Evolutionary conservation across 23 tunicate genomes (phyloP).

Genomic region (Ascidia mentula): DNA sequence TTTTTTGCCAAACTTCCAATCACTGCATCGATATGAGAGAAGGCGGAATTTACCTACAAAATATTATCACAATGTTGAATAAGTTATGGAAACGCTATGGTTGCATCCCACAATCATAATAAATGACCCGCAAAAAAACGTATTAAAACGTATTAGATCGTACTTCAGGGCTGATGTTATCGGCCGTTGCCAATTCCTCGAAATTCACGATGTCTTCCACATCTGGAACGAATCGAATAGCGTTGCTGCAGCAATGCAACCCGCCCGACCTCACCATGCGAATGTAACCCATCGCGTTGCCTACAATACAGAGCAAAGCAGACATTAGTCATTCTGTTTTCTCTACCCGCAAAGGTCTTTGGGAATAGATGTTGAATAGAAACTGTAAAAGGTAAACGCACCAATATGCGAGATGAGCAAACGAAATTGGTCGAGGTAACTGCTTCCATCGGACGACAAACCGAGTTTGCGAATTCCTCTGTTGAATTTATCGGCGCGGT

Average conservation of each 20-base stretch:
- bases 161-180: constrained; percentile 70
- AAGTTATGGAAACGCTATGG: neutral
- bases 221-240: constrained; percentile 85
- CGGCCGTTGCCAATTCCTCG: constrained; percentile 74
- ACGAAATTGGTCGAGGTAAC: constrained; percentile 83
- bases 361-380: no score
- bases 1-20: constrained; percentile 70
- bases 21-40: constrained; percentile 70
- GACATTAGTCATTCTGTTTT: no score
- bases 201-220: constrained; percentile 85
- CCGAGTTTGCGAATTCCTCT: constrained; percentile 85
- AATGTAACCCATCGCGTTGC: constrained; percentile 94
- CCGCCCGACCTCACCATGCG: constrained; percentile 94
- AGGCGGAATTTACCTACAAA: constrained; percentile 57
- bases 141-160: neutral
- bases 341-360: no score
- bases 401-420: constrained; percentile 82
- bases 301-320: constrained; percentile 1
- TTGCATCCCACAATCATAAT: neutral
- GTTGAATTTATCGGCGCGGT: constrained; percentile 81
- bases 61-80: neutral
- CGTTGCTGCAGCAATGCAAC: constrained; percentile 85
- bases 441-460: constrained; percentile 68
- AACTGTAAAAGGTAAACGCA: neutral
- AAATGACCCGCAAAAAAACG: neutral